Evolutionary conservation across 1,140 invertebrate genomes (phyloP).

Genomic region (Meloidogyne hapla): DNA sequence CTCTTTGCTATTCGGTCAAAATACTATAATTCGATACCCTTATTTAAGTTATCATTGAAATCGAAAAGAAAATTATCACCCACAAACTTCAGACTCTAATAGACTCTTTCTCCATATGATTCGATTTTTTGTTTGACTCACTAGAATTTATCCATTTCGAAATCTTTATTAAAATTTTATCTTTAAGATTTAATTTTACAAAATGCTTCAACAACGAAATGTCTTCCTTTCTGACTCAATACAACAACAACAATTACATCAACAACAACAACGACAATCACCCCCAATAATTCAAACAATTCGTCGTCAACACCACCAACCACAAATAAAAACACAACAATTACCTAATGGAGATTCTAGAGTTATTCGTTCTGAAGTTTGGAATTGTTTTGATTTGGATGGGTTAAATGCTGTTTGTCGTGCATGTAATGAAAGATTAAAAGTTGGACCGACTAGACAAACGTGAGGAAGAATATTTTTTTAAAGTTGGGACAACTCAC

Average conservation of each 20-base stretch:
- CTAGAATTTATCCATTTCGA: too few relatives aligned
- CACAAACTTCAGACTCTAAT: too few relatives aligned
- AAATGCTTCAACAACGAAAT: background rate
- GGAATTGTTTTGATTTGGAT: slow-evolving; percentile 23
- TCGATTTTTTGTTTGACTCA: too few relatives aligned
- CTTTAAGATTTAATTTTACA: background rate
- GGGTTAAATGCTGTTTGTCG: slow-evolving; percentile 21
- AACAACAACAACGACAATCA: background rate
- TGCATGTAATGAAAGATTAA: slow-evolving; percentile 20
- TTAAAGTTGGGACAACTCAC: too few relatives aligned
- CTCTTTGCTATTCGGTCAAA: too few relatives aligned
- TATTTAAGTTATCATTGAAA: too few relatives aligned
- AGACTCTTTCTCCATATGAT: too few relatives aligned
- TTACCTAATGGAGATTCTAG: slow-evolving; percentile 11
- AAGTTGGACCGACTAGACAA: slow-evolving; percentile 25
- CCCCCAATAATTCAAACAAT: background rate
- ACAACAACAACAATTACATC: background rate
- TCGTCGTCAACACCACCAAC: background rate
- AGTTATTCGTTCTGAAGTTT: slow-evolving; percentile 27
- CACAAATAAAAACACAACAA: slow-evolving; percentile 5
- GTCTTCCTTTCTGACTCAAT: background rate
- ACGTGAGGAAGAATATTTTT: slow-evolving; percentile 6
- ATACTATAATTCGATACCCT: too few relatives aligned
- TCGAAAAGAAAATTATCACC: too few relatives aligned
- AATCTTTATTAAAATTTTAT: too few relatives aligned